Conservation (phyloP, 2,888 invertebrate genomes). For the Ochropacha duplaris region DNA sequence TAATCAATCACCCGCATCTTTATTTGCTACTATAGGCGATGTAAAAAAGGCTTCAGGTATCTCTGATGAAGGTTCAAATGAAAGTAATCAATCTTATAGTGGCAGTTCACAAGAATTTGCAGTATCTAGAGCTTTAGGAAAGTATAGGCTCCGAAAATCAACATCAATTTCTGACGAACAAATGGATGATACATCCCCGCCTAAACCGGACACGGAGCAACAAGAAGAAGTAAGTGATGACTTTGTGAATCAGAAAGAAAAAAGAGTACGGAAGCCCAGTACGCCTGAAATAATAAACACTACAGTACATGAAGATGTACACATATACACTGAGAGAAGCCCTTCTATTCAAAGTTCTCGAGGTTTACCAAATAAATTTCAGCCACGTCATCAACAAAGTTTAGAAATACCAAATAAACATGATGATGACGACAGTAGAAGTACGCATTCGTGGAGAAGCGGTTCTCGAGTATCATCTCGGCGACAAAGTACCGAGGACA, state of each 20-base stretch:
- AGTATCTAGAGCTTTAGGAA: constrained; percentile 91
- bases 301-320: constrained; percentile 75
- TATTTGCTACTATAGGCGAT: constrained; percentile 90
- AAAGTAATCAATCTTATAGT: constrained; percentile 80
- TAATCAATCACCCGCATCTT: constrained; percentile 84
- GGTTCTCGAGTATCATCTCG: constrained; percentile 93
- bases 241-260: constrained; percentile 51
- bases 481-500: constrained; percentile 95
- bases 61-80: constrained; percentile 84
- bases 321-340: constrained; percentile 83
- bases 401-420: constrained; percentile 90
- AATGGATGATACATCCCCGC: constrained; percentile 75
- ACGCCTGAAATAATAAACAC: constrained; percentile 69
- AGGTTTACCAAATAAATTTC: constrained; percentile 82
- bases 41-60: constrained; percentile 84
- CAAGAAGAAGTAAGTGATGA: constrained; percentile 51
- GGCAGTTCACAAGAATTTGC: constrained; percentile 92
- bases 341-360: constrained; percentile 85
- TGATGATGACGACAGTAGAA: constrained; percentile 92
- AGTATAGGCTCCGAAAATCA: constrained; percentile 89
- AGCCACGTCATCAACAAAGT: constrained; percentile 88
- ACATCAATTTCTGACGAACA: constrained; percentile 88
- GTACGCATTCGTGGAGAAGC: constrained; percentile 94
- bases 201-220: constrained; percentile 55
- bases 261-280: constrained; percentile 53